phyloP scores from a whole-genome alignment of 23 tunicate genomes.

The Trididemnum miniatum region DNA sequence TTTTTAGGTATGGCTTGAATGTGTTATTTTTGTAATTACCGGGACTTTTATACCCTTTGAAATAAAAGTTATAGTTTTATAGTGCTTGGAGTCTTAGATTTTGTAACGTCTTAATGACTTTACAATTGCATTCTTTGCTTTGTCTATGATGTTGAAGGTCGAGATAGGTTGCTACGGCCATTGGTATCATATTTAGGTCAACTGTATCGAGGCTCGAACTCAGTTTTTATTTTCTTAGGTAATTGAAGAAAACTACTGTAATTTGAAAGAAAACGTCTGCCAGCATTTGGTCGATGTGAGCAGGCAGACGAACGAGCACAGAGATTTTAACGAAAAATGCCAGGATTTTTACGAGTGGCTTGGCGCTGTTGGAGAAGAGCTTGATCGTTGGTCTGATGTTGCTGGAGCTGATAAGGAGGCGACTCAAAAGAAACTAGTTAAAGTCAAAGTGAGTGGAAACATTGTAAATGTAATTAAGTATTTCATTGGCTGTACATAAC shows the following conservation, averaged over 20 bases:
- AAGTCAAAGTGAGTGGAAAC: constrained; percentile 53
- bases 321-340: constrained; percentile 55
- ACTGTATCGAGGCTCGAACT: no score
- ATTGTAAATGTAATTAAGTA: no score
- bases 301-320: constrained; percentile 54
- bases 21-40: no score
- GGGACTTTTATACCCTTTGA: no score
- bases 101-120: neutral
- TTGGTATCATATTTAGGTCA: no score
- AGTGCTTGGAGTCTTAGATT: neutral
- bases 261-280: constrained; percentile 36
- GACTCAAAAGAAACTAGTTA: constrained; percentile 76
- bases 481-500: no score
- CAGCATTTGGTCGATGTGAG: constrained; percentile 48
- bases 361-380: constrained; percentile 82
- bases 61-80: no score
- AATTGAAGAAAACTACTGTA: constrained; percentile 39
- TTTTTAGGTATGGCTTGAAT: no score
- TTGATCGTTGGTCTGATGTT: constrained; percentile 86
- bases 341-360: constrained; percentile 79
- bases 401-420: constrained; percentile 59
- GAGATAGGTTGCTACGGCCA: no score
- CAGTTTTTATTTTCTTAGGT: no score
- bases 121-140: neutral
- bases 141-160: constrained; percentile 26